These are phyloP conservation scores for Chrysopilus asiliformis DNA, from an alignment of 2,888 invertebrate genomes.

Conservation along the genomic window DNA sequence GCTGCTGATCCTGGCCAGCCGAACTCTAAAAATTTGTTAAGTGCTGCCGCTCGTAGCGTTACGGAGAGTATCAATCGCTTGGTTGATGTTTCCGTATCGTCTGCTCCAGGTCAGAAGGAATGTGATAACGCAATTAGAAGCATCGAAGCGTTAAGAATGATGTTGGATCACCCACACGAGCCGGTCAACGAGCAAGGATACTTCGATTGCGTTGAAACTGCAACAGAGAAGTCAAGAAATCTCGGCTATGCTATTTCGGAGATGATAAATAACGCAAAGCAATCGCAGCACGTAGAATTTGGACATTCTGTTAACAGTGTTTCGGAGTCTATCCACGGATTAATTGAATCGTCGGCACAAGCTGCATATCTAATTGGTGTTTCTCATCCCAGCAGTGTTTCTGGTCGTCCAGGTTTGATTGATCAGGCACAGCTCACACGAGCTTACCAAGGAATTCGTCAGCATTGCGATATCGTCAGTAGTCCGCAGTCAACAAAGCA, in stretches of 20 bases:
- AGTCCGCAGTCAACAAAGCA: constrained; percentile 62
- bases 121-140: constrained; percentile 91
- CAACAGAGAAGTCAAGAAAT: constrained; percentile 76
- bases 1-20: constrained; percentile 82
- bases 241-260: constrained; percentile 87
- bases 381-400: constrained; percentile 78
- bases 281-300: constrained; percentile 73
- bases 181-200: constrained; percentile 81
- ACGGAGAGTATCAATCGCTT: constrained; percentile 87
- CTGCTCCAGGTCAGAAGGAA: constrained; percentile 91
- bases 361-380: constrained; percentile 91
- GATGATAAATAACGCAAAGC: constrained; percentile 83
- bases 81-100: constrained; percentile 57
- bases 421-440: constrained; percentile 79
- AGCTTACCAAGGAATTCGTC: constrained; percentile 79
- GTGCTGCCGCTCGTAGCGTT: constrained; percentile 76
- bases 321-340: constrained; percentile 75
- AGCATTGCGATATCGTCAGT: constrained; percentile 68
- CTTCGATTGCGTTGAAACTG: constrained; percentile 84
- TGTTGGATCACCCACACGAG: constrained; percentile 74
- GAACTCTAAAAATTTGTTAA: constrained; percentile 79
- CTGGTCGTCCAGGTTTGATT: constrained; percentile 77
- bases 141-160: constrained; percentile 70
- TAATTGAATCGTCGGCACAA: constrained; percentile 89
- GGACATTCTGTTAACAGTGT: constrained; percentile 71